These are phyloP conservation scores for Thyatira batis DNA, from an alignment of 2,888 invertebrate genomes.

Conservation along the genomic window DNA sequence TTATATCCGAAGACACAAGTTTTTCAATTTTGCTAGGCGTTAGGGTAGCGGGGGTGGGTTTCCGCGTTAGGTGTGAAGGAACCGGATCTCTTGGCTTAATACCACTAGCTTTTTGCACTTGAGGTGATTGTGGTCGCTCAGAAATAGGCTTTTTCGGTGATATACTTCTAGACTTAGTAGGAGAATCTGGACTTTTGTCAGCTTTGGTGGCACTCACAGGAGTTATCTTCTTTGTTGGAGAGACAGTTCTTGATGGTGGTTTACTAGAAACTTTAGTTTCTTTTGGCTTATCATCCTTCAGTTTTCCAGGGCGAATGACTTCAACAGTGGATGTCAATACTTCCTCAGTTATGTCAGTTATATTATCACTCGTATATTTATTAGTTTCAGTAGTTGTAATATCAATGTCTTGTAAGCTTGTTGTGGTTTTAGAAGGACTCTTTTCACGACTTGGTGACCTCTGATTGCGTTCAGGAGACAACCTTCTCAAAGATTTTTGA, in stretches of 20 bases:
- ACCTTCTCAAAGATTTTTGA: conserved; percentile 63
- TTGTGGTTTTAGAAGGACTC: conserved; percentile 53
- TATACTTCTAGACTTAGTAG: conserved; percentile 57
- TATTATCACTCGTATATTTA: conserved; percentile 20
- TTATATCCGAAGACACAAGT: conserved; percentile 44
- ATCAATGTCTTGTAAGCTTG: conserved; percentile 54
- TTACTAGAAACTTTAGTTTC: conserved; percentile 47
- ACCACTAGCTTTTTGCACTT: conserved; percentile 53
- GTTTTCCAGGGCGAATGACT: conserved; percentile 20
- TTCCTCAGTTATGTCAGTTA: conserved; percentile 27
- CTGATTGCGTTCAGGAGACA: conserved; percentile 65
- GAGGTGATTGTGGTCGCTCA: conserved; percentile 67
- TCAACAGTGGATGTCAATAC: conserved; percentile 25
- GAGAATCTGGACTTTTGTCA: conserved; percentile 44
- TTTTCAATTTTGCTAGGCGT: conserved; percentile 59
- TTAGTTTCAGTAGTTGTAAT: conserved; percentile 29
- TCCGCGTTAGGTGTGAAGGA: conserved; percentile 46
- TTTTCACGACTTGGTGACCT: conserved; percentile 54
- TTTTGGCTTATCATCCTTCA: conserved; percentile 39
- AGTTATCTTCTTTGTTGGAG: conserved; percentile 58
- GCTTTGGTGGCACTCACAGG: conserved; percentile 34
- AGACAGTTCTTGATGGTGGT: conserved; percentile 55
- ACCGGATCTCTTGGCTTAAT: conserved; percentile 58
- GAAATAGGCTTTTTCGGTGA: conserved; percentile 63
- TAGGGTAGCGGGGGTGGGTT: conserved; percentile 50